phyloP scores from a whole-genome alignment of 2,113 vertebrate genomes.

The Chloroceryle aenea region DNA sequence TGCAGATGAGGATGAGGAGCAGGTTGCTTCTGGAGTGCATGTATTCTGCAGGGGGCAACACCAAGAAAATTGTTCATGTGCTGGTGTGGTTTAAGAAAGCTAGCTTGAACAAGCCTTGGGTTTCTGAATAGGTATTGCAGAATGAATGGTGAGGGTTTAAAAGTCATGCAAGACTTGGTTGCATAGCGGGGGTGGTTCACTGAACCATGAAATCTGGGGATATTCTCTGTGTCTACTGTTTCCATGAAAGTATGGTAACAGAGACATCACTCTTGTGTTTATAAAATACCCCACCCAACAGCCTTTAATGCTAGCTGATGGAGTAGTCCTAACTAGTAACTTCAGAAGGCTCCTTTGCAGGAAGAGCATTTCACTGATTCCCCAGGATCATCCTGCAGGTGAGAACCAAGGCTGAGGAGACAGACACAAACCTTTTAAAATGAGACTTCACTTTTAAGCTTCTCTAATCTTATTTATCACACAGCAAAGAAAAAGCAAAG shows the following conservation, averaged over 20 bases:
- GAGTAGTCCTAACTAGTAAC: neutral
- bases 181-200: accelerated
- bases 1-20: neutral
- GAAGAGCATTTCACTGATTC: neutral
- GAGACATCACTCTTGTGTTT: neutral
- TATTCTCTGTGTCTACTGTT: neutral
- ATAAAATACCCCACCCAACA: neutral
- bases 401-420: neutral
- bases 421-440: neutral
- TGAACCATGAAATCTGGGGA: neutral
- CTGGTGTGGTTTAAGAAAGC: neutral
- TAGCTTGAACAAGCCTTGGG: neutral
- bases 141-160: neutral
- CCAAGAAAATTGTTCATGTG: neutral
- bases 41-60: neutral
- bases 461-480: conserved; percentile 3
- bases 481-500: neutral
- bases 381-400: neutral
- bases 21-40: accelerated
- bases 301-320: accelerated
- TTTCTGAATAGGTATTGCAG: neutral
- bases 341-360: neutral
- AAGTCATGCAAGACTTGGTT: accelerated
- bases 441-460: neutral
- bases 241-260: accelerated